Percentiles rank a stretch among this genome's conserved stretches.
These are phyloP conservation scores for Chrysolina haemoptera DNA, from an alignment of 2,888 invertebrate species.

Conservation along the genomic window DNA sequence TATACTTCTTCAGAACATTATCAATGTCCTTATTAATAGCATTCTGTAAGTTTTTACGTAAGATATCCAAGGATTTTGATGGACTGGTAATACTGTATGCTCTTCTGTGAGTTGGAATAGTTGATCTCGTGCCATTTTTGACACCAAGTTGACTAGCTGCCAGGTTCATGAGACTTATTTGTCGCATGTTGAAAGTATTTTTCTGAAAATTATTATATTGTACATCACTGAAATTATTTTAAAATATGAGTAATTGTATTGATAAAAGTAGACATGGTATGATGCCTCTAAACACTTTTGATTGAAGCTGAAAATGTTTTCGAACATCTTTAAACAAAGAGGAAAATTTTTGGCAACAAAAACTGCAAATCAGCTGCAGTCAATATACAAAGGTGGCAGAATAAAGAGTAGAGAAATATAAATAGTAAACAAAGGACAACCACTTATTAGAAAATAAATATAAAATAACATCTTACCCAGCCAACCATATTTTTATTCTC, in stretches of 20 bases:
- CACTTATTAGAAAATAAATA: background rate
- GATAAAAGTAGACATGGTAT: no score
- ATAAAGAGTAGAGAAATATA: no score
- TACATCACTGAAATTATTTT: background rate
- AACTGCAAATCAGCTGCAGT: no score
- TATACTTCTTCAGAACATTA: conserved; percentile 82
- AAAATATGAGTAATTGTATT: no score
- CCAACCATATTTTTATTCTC: conserved; percentile 69
- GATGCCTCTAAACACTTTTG: no score
- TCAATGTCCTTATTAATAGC: conserved; percentile 86
- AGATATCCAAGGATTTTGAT: conserved; percentile 77
- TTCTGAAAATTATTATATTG: conserved; percentile 63
- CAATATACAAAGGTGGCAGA: no score
- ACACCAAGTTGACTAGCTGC: conserved; percentile 75
- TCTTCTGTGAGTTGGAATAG: conserved; percentile 65
- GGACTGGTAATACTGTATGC: conserved; percentile 71
- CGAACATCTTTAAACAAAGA: no score
- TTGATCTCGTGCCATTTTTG: conserved; percentile 71
- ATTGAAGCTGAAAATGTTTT: no score
- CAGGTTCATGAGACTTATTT: conserved; percentile 81
- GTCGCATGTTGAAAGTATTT: conserved; percentile 78
- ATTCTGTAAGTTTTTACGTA: conserved; percentile 83
- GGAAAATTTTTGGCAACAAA: no score
- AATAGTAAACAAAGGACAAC: background rate
- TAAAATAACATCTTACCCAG: conserved; percentile 63